Evolutionary conservation across 2,888 invertebrate genomes (phyloP).

Genomic region (Protophormia terraenovae): DNA sequence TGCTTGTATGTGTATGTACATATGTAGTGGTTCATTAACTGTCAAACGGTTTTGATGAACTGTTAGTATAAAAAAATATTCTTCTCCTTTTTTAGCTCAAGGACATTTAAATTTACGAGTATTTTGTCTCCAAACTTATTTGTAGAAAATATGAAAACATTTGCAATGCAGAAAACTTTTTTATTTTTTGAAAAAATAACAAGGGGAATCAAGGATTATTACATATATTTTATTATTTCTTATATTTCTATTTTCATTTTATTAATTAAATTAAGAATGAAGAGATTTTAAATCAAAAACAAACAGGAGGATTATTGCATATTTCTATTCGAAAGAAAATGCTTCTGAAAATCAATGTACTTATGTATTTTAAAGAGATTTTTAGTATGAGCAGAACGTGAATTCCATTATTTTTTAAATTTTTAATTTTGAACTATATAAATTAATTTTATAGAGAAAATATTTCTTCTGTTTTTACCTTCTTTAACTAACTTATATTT

Average conservation of each 20-base stretch:
- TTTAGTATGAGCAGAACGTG: too few relatives aligned
- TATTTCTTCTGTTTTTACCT: too few relatives aligned
- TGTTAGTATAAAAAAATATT: background rate
- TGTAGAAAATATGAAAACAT: background rate
- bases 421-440: too few relatives aligned
- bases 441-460: too few relatives aligned
- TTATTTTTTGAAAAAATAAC: background rate
- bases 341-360: too few relatives aligned
- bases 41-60: constrained; percentile 35
- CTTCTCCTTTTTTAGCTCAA: constrained; percentile 31
- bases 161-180: background rate
- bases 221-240: background rate
- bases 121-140: background rate
- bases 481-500: too few relatives aligned
- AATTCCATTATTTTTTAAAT: too few relatives aligned
- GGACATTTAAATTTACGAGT: background rate
- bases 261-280: background rate
- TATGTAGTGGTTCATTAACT: constrained; percentile 35
- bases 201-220: constrained; percentile 27
- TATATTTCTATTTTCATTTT: background rate
- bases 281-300: background rate
- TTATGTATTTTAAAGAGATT: too few relatives aligned
- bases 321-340: too few relatives aligned
- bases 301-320: too few relatives aligned
- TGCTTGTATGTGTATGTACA: background rate